These are phyloP conservation scores for Tachina lurida DNA, from an alignment of 2,888 invertebrate species.

Conservation along the genomic window DNA sequence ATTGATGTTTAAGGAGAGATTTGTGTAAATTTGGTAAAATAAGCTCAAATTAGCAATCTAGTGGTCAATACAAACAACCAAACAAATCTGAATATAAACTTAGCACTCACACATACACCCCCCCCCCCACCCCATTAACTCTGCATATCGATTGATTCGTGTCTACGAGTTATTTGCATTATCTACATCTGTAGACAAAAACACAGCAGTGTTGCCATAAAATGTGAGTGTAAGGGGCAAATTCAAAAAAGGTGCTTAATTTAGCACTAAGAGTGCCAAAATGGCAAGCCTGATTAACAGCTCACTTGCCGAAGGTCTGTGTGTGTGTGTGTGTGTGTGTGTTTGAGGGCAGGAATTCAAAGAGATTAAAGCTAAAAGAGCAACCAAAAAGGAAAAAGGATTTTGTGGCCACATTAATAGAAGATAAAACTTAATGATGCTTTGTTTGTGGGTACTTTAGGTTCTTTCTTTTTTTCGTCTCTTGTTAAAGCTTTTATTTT, in stretches of 20 bases:
- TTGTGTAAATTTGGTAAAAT: constrained; percentile 68
- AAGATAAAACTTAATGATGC: constrained; percentile 49
- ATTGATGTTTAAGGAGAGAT: constrained; percentile 69
- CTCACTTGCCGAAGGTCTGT: background rate
- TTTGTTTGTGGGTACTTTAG: constrained; percentile 20
- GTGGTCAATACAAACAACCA: constrained; percentile 55
- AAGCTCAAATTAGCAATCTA: constrained; percentile 66
- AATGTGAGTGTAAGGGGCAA: no score
- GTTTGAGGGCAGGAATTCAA: constrained; percentile 26
- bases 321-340: background rate
- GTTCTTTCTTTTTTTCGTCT: background rate
- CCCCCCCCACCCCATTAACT: background rate
- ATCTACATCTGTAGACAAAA: background rate
- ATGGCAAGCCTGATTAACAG: constrained; percentile 4
- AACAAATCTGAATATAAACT: constrained; percentile 26
- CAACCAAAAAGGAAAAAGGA: constrained; percentile 53
- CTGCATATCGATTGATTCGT: constrained; percentile 1
- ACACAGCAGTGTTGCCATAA: no score
- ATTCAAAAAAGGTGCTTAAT: no score
- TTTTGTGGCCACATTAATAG: constrained; percentile 67
- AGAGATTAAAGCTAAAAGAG: constrained; percentile 51
- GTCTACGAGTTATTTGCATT: constrained; percentile 1
- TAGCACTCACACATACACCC: constrained; percentile 16
- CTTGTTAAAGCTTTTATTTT: background rate
- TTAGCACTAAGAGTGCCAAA: no score